These are phyloP conservation scores for Crenichthys baileyi DNA, from an alignment of 2,797 vertebrate genomes.

Conservation along the genomic window DNA sequence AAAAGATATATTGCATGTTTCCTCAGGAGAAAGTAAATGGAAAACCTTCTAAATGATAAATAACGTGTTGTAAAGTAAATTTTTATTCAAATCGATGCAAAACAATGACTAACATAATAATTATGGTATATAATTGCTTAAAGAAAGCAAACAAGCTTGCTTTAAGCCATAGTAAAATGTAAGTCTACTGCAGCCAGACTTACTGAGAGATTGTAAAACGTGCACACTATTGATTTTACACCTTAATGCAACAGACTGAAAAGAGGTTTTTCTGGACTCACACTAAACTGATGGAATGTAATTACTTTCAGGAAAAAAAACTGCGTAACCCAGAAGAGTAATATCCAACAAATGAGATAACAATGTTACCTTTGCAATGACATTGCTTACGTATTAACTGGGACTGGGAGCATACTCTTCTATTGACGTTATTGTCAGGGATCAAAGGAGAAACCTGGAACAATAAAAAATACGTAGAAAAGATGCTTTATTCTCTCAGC, in stretches of 20 bases:
- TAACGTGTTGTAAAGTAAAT: background rate
- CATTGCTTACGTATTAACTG: conserved; percentile 55
- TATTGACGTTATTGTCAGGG: background rate
- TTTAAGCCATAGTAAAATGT: conserved; percentile 40
- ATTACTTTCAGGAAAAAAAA: conserved; percentile 27
- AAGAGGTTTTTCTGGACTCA: conserved; percentile 18
- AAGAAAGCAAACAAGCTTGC: conserved; percentile 37
- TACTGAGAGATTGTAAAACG: conserved; percentile 3
- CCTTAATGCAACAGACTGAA: background rate
- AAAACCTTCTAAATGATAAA: background rate
- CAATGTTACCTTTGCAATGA: conserved; percentile 11
- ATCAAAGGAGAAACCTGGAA: background rate
- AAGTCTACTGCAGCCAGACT: conserved; percentile 37
- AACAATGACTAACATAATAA: conserved; percentile 60
- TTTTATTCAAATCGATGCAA: background rate
- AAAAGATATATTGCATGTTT: conserved; percentile 33
- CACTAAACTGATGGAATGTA: conserved; percentile 28
- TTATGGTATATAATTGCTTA: conserved; percentile 43
- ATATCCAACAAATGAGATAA: conserved; percentile 8
- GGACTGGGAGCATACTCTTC: conserved; percentile 4
- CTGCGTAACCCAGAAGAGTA: conserved; percentile 18
- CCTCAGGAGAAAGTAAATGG: background rate
- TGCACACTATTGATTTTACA: conserved; percentile 38
- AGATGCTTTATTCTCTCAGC: background rate
- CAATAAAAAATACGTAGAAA: background rate